Conservation (phyloP, 2,888 invertebrate genomes). For the Hypolimnas misippus region DNA sequence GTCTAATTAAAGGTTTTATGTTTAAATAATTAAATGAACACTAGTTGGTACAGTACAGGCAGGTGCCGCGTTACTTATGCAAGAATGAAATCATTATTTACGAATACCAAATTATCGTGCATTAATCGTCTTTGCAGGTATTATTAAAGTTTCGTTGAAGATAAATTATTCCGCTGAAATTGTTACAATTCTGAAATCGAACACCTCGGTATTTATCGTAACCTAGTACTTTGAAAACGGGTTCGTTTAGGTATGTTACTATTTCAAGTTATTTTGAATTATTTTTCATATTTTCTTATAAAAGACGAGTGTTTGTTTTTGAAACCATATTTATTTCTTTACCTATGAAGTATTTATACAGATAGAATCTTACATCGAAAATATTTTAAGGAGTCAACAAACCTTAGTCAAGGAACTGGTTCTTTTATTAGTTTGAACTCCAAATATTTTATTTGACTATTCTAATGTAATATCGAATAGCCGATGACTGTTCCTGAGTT, state of each 20-base stretch:
- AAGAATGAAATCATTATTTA: conserved; percentile 79
- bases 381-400: conserved; percentile 79
- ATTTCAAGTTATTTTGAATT: background rate
- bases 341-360: conserved; percentile 47
- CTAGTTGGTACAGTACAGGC: conserved; percentile 56
- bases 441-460: conserved; percentile 72
- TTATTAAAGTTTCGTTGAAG: conserved; percentile 10
- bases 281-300: background rate
- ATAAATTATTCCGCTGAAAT: conserved; percentile 47
- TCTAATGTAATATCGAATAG: conserved; percentile 48
- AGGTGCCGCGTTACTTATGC: conserved; percentile 73
- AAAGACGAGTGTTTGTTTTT: background rate
- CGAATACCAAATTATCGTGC: conserved; percentile 70
- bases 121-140: conserved; percentile 53
- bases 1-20: conserved; percentile 82
- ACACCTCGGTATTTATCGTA: background rate
- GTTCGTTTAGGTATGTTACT: background rate
- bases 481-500: conserved; percentile 41
- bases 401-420: conserved; percentile 70
- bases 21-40: conserved; percentile 80
- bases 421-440: conserved; percentile 74
- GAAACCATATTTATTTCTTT: conserved; percentile 19
- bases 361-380: conserved; percentile 59
- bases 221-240: background rate
- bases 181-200: conserved; percentile 5